phyloP scores from a whole-genome alignment of 2,797 vertebrate species.

The Characodon lateralis region DNA sequence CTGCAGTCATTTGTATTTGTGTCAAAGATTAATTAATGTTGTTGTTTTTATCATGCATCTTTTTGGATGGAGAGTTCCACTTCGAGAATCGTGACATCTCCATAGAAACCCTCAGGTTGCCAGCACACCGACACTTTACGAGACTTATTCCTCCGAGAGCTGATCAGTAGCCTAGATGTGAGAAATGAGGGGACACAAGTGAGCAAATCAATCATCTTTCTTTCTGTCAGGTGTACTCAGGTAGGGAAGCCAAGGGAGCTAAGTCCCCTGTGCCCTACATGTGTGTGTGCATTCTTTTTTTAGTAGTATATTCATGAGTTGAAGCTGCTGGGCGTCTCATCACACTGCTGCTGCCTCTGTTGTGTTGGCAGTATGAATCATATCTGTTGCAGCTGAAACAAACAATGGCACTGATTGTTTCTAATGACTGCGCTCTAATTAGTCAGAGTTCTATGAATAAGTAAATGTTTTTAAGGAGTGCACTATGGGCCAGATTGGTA shows the following conservation, averaged over 20 bases:
- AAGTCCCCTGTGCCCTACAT: slow-evolving; percentile 4
- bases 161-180: slow-evolving; percentile 50
- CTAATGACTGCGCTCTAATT: slow-evolving; percentile 27
- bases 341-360: slow-evolving; percentile 47
- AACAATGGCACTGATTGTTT: slow-evolving; percentile 32
- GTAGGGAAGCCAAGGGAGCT: slow-evolving; percentile 10
- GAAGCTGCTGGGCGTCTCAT: slow-evolving; percentile 31
- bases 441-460: neutral
- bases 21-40: slow-evolving; percentile 52
- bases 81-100: slow-evolving; percentile 71
- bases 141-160: slow-evolving; percentile 59
- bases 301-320: slow-evolving; percentile 16
- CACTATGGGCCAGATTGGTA: neutral
- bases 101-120: slow-evolving; percentile 77
- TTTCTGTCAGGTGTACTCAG: slow-evolving; percentile 33
- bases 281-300: neutral
- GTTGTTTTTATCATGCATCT: slow-evolving; percentile 57
- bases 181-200: slow-evolving; percentile 34
- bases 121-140: slow-evolving; percentile 58
- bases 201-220: slow-evolving; percentile 41
- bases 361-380: slow-evolving; percentile 56
- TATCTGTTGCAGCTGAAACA: slow-evolving; percentile 39
- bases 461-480: slow-evolving; percentile 2
- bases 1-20: slow-evolving; percentile 36
- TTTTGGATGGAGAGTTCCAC: slow-evolving; percentile 60